Conservation (phyloP, 2,888 invertebrate species). For the Acanthococcus lagerstroemiae region DNA sequence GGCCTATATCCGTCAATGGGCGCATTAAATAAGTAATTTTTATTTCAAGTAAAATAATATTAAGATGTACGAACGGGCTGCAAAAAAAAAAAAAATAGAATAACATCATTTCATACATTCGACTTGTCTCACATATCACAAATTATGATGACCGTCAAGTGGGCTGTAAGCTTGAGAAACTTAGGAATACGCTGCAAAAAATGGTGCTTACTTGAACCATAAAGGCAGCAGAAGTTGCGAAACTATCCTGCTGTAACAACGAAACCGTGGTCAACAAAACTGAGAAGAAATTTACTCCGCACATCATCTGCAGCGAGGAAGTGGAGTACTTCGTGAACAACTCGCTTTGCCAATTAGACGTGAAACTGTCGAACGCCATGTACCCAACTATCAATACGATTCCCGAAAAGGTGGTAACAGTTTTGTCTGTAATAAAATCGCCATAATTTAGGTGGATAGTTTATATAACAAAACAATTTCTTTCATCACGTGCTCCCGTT, state of each 20-base stretch:
- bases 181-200: neutral
- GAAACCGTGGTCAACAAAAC: slow-evolving; percentile 78
- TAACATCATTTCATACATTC: neutral
- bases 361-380: slow-evolving; percentile 93
- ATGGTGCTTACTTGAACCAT: slow-evolving; percentile 50
- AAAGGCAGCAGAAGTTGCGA: slow-evolving; percentile 59
- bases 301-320: slow-evolving; percentile 87
- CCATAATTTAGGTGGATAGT: neutral
- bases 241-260: slow-evolving; percentile 74
- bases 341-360: slow-evolving; percentile 93
- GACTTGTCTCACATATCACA: neutral
- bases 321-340: slow-evolving; percentile 71
- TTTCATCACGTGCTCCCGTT: too few species aligned
- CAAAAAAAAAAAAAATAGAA: too few species aligned
- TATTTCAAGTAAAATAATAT: too few species aligned
- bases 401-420: slow-evolving; percentile 66
- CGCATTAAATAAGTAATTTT: too few species aligned
- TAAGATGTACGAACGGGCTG: too few species aligned
- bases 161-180: neutral
- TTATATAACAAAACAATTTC: too few species aligned
- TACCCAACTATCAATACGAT: slow-evolving; percentile 76
- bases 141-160: neutral
- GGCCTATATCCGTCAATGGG: too few species aligned
- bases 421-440: too few species aligned
- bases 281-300: slow-evolving; percentile 89